Evolutionary conservation across 64 coral and sea anemone species (phyloP).

Genomic region (Orbicella faveolata): DNA sequence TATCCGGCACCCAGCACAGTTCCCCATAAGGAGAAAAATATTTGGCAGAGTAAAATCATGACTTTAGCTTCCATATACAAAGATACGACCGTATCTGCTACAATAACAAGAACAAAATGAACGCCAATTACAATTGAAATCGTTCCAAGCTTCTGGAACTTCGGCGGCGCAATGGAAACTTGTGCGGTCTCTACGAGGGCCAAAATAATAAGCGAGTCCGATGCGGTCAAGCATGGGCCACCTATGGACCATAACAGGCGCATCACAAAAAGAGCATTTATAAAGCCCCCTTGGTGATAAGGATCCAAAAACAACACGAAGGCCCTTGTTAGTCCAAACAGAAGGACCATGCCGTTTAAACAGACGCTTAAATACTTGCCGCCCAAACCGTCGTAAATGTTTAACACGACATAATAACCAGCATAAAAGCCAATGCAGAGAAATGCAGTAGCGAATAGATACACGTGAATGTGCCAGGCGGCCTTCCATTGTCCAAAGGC

Average conservation of each 20-base stretch:
- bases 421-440: slow-evolving; percentile 74
- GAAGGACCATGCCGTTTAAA: slow-evolving; percentile 80
- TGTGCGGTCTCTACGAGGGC: slow-evolving; percentile 75
- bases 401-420: slow-evolving; percentile 77
- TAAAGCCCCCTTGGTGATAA: slow-evolving; percentile 81
- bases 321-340: slow-evolving; percentile 78
- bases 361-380: slow-evolving; percentile 88
- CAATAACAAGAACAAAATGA: slow-evolving; percentile 77
- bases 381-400: slow-evolving; percentile 80
- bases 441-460: slow-evolving; percentile 62
- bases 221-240: slow-evolving; percentile 76
- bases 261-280: slow-evolving; percentile 70
- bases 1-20: slow-evolving; percentile 63
- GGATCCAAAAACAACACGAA: slow-evolving; percentile 85
- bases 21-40: slow-evolving; percentile 87
- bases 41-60: slow-evolving; percentile 91
- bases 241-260: slow-evolving; percentile 89
- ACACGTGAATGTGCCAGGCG: slow-evolving; percentile 83
- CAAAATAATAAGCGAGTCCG: slow-evolving; percentile 83
- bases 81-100: slow-evolving; percentile 79
- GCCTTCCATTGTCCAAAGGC: slow-evolving; percentile 82
- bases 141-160: slow-evolving; percentile 56
- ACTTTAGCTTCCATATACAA: slow-evolving; percentile 81
- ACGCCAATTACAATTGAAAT: slow-evolving; percentile 60
- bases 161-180: slow-evolving; percentile 68